phyloP scores from a whole-genome alignment of 2,797 vertebrate species.

The Pseudochirops cupreus region DNA sequence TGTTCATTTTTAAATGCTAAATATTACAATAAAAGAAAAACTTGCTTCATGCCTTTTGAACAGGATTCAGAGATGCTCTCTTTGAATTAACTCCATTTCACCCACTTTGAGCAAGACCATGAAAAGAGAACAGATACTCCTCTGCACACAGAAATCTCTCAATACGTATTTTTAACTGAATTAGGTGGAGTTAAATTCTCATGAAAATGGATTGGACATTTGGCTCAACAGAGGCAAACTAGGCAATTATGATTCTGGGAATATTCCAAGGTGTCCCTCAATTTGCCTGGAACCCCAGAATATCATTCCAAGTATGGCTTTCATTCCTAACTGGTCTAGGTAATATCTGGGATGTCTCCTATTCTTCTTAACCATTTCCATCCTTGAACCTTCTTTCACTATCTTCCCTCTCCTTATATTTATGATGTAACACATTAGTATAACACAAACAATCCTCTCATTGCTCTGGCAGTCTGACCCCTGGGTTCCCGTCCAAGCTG shows the following conservation, averaged over 20 bases:
- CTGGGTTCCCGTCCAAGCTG: neutral
- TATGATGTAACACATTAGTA: rapidly evolving
- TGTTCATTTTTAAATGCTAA: conserved; percentile 57
- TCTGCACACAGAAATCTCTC: neutral
- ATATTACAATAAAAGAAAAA: conserved; percentile 29
- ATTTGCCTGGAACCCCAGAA: neutral
- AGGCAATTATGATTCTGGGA: neutral
- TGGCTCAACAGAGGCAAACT: neutral
- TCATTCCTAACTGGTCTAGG: neutral
- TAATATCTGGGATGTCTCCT: neutral
- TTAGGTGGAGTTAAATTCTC: neutral
- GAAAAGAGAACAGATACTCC: neutral
- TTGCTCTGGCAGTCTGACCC: neutral
- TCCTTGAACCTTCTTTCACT: neutral
- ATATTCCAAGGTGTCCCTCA: neutral
- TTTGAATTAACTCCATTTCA: neutral
- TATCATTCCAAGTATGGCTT: neutral
- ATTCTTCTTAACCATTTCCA: neutral
- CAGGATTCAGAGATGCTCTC: conserved; percentile 21
- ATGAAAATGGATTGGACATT: neutral
- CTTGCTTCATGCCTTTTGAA: conserved; percentile 26
- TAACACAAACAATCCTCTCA: neutral
- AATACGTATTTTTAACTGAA: conserved; percentile 23
- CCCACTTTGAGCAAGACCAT: neutral
- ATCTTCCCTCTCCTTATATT: neutral